These are phyloP conservation scores for Proterorhinus semilunaris DNA, from an alignment of 2,113 vertebrate species.

Conservation along the genomic window DNA sequence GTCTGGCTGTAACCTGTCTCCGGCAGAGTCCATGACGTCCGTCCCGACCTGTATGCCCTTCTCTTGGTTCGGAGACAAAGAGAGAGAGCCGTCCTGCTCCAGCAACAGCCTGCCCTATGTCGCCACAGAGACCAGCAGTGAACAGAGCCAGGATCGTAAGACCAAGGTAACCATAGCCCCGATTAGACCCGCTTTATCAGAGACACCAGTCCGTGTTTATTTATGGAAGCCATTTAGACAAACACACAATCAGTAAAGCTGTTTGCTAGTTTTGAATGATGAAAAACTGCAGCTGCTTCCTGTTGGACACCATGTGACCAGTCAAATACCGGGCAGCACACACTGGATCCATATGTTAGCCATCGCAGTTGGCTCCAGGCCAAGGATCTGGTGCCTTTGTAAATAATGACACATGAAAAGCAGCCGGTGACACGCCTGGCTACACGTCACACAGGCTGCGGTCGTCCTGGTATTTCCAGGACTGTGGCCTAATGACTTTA, in stretches of 20 bases:
- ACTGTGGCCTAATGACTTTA: conserved; percentile 41
- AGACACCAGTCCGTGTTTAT: neutral
- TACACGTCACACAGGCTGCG: conserved; percentile 26
- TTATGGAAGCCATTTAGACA: neutral
- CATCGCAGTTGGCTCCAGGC: conserved; percentile 17
- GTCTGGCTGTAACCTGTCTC: conserved; percentile 82
- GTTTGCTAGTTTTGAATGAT: neutral
- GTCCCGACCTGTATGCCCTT: conserved; percentile 92
- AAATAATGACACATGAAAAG: conserved; percentile 18
- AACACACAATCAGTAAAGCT: neutral
- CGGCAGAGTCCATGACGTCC: conserved; percentile 86
- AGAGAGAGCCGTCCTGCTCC: conserved; percentile 76
- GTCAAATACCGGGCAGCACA: conserved; percentile 22
- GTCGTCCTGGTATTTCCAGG: conserved; percentile 22
- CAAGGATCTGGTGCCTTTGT: conserved; percentile 38
- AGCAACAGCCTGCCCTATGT: conserved; percentile 79
- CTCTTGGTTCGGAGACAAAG: conserved; percentile 90
- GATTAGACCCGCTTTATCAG: neutral
- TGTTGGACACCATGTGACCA: conserved; percentile 9
- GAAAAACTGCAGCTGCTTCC: conserved; percentile 2
- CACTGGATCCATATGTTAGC: conserved; percentile 35
- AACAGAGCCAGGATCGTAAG: conserved; percentile 81
- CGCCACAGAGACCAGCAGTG: conserved; percentile 72
- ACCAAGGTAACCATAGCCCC: conserved; percentile 76
- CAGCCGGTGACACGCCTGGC: neutral